Evolutionary conservation across 1,140 invertebrate species (phyloP), one percentile per base, ranked within the genome.

Genomic region (Microplitis demolitor): DNA sequence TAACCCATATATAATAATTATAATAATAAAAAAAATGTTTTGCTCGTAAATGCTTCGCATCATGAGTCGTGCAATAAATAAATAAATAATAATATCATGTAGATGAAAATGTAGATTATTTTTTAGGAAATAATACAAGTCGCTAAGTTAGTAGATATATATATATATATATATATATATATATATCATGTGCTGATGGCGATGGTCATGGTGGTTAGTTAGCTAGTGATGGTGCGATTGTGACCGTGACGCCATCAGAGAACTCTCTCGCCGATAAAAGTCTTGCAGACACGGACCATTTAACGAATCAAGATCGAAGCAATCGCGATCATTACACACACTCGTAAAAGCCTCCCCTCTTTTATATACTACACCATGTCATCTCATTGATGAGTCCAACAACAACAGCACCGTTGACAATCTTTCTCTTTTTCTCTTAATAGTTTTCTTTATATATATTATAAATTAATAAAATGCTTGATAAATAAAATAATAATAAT

Each of bases 241-340:
- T 39, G 61, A 13, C 35, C 61, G 39, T 63, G 35, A 63, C 14
- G 9, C 61, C 61, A 37, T 35, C 34, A 63, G 35, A 63, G 39
- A 62, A 24, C 24, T 24, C 53, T 53, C 54, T 14, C 64, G 39
- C 14, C 39, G 58, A 67, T 62, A 51, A 2, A 50, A 45, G 58
- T 62, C 9, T 64, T 33, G 69, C 63, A 69, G 73, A 70, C 68
- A 74, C 68, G 73, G 73, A 50, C 62, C 68, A 74, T 74, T 74
- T 24, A 74, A 74, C 73, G 73, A 74, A 74, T 70, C 73, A 70
- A 74, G 69, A 61, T 64, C 73, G 37, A 14, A 13, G 73, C 73
- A 66, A 66, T 66, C 63, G 54, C 54, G 73, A 74, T 74, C 73
- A 61, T 71, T 74, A 71, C 73, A 54, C 69, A 51, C 9, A 24